These are phyloP conservation scores for Hydractinia echinata DNA, from an alignment of 30 jellyfish, hydroid and myxozoan genomes.

Conservation along the genomic window DNA sequence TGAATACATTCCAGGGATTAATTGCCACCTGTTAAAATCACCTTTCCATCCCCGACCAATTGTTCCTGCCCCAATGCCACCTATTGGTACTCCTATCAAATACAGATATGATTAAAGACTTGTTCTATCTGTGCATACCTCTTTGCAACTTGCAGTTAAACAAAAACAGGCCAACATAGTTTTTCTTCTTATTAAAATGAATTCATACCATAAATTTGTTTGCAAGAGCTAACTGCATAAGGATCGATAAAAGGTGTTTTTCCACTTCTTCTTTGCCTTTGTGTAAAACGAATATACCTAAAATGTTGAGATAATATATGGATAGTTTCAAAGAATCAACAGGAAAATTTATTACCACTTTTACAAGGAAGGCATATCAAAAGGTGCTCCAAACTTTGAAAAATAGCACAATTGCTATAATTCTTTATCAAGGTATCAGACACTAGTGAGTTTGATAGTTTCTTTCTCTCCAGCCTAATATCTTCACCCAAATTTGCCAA, in stretches of 20 bases:
- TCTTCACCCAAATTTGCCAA: too few relatives aligned
- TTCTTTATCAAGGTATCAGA: too few relatives aligned
- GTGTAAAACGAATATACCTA: conserved; percentile 80
- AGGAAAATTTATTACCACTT: too few relatives aligned
- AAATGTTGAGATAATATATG: not conserved
- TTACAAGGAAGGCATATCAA: too few relatives aligned
- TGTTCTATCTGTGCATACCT: not conserved
- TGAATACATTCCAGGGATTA: conserved; percentile 86
- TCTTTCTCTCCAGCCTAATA: too few relatives aligned
- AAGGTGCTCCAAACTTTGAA: too few relatives aligned
- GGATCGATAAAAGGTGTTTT: conserved; percentile 92
- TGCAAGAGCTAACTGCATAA: conserved; percentile 82
- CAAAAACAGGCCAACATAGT: not conserved
- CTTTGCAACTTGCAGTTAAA: not conserved
- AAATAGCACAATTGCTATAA: too few relatives aligned
- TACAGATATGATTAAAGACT: not conserved
- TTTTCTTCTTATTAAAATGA: not conserved
- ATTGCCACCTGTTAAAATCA: conserved; percentile 93
- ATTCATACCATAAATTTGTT: conserved; percentile 77
- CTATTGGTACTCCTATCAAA: conserved; percentile 85
- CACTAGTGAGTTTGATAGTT: too few relatives aligned
- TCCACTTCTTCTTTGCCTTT: conserved; percentile 73
- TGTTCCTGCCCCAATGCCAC: conserved; percentile 98
- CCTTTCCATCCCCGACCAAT: conserved; percentile 97
- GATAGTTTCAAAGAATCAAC: too few relatives aligned